A percentile compares a stretch with the other conserved stretches of the same genome.
These are phyloP conservation scores for Cisticola juncidis DNA, from an alignment of 2,113 vertebrate genomes.

Conservation along the genomic window DNA sequence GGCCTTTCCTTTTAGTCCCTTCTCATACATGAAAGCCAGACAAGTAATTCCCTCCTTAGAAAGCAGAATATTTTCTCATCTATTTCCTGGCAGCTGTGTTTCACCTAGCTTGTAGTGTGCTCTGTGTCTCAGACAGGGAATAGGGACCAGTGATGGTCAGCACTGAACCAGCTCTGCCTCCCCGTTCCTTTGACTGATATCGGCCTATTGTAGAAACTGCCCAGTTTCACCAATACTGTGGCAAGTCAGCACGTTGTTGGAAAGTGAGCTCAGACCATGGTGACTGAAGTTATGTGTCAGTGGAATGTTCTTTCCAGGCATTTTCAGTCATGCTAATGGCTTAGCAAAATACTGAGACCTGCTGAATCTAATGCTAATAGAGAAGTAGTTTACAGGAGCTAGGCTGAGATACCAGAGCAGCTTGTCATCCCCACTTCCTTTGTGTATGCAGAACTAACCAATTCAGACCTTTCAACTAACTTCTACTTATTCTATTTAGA, in stretches of 20 bases:
- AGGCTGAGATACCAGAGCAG: not conserved
- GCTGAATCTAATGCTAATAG: not conserved
- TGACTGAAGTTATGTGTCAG: not conserved
- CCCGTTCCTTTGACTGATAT: not conserved
- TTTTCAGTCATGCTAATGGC: not conserved
- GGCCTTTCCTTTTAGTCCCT: not conserved
- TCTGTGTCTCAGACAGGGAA: not conserved
- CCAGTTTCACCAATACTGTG: not conserved
- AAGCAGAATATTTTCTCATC: not conserved
- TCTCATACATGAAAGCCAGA: not conserved
- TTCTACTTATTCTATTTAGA: not conserved
- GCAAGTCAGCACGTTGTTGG: not conserved
- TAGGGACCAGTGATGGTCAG: not conserved
- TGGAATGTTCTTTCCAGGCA: slow-evolving; percentile 2
- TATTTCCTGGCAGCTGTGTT: not conserved
- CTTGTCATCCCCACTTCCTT: not conserved
- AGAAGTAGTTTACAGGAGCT: not conserved
- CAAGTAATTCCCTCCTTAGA: not conserved
- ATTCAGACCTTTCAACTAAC: not conserved
- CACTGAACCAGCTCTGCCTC: not conserved
- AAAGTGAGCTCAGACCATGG: not conserved
- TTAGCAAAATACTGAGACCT: not conserved
- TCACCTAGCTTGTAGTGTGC: not conserved
- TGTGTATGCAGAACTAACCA: not conserved
- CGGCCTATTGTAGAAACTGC: not conserved